These are phyloP conservation scores for Temnothorax ravouxi DNA, from an alignment of 2,888 invertebrate species.

Conservation along the genomic window DNA sequence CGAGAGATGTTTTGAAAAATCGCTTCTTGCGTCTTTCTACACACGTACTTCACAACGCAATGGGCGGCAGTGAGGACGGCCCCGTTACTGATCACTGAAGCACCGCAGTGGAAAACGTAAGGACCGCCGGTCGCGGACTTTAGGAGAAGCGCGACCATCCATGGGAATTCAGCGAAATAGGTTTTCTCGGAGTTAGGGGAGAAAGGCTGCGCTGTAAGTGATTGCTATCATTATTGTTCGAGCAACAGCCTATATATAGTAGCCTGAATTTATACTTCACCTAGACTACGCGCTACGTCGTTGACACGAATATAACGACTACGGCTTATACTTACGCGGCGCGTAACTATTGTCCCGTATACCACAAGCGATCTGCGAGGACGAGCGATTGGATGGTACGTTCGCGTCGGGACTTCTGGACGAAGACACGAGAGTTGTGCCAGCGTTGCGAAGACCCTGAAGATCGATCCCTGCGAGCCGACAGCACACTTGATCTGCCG, in stretches of 20 bases:
- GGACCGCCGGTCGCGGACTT: slow-evolving; percentile 86
- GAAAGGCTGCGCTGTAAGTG: slow-evolving; percentile 86
- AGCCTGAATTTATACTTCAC: background rate
- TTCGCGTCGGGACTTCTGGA: slow-evolving; percentile 47
- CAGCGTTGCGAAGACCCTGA: background rate
- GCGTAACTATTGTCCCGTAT: slow-evolving; percentile 72
- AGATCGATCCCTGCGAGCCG: slow-evolving; percentile 41
- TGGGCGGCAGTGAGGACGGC: slow-evolving; percentile 94
- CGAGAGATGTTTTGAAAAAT: background rate
- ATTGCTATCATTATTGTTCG: background rate
- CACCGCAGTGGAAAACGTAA: slow-evolving; percentile 92
- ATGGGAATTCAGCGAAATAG: slow-evolving; percentile 93
- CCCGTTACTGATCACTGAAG: slow-evolving; percentile 91
- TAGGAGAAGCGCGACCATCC: slow-evolving; percentile 92
- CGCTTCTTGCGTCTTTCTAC: background rate
- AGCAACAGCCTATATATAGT: background rate
- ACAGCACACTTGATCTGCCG: slow-evolving; percentile 83
- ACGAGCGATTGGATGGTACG: slow-evolving; percentile 17
- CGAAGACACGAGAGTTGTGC: too few relatives aligned
- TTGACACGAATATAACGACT: background rate
- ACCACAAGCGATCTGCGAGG: slow-evolving; percentile 74
- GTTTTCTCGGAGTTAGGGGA: slow-evolving; percentile 89
- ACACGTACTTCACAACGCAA: slow-evolving; percentile 87
- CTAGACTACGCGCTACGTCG: background rate
- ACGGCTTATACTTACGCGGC: slow-evolving; percentile 67